A percentile compares a stretch with the other conserved stretches of the same genome.
Conservation (phyloP, 2,797 vertebrate species). For the Oreochromis grahami region DNA sequence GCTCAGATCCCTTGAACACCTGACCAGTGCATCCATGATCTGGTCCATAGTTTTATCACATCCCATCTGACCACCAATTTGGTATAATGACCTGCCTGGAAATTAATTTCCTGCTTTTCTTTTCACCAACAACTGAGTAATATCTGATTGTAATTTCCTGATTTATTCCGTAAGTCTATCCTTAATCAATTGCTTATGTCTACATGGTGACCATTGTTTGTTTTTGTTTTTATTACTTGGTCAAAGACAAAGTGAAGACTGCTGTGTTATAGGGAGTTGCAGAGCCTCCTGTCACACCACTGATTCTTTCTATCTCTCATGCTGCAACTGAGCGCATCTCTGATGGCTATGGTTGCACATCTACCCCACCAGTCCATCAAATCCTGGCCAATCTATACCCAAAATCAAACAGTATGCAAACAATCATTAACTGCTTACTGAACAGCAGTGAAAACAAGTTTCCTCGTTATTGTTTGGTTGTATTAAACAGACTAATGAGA, state of each 20-base stretch:
- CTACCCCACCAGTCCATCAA: background rate
- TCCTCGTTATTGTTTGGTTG: background rate
- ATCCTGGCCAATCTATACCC: background rate
- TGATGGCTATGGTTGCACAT: background rate
- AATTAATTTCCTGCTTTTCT: background rate
- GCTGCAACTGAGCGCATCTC: background rate
- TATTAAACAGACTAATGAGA: background rate
- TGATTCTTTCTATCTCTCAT: background rate
- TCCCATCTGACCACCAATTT: background rate
- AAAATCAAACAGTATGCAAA: background rate
- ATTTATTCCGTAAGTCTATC: background rate
- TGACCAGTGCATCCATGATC: background rate
- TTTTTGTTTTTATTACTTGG: background rate
- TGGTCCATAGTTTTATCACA: background rate
- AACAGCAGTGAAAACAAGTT: background rate
- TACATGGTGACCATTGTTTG: background rate
- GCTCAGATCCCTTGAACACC: background rate
- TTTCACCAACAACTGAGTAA: background rate
- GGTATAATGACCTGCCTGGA: background rate
- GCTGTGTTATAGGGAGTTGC: background rate
- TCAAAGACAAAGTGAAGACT: background rate
- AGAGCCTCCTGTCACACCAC: background rate
- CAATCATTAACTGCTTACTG: background rate
- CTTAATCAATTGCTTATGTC: background rate
- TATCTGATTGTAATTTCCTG: background rate